Base-by-base conservation (phyloP, 2,113 vertebrate species). In the Lepus timidus region DNA sequence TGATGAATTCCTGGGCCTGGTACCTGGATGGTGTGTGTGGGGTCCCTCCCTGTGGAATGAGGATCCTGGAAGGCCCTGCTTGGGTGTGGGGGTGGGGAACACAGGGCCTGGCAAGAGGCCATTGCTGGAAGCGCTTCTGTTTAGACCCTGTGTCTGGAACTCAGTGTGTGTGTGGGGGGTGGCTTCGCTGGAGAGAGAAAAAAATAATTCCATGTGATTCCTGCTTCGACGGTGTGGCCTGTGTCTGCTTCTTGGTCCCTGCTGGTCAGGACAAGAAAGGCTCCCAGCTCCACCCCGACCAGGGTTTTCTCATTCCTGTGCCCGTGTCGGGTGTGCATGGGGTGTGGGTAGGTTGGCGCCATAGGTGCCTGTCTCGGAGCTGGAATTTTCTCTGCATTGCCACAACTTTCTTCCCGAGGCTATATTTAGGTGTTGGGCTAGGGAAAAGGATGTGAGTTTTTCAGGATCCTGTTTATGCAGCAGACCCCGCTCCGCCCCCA, bases 391-490 rank as follows among this genome's bases (percentile, higher is more conserved):
- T 93, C 80, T 92, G 4, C 25, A 36, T 49, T 3, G 33, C 87
- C 76, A 88, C 84, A 79, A 39, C 97, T 96, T 14, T 27, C 51
- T 91, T n/a, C 71, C 95, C 58, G 67, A 14, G 52, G 92, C 97
- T 98, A 98, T 98, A 98, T 98, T 98, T 98, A 98, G 98, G 80
- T 92, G 31, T 93, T 94, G 95, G 94, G 98, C 95, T 91, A 33
- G 49, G 88, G 73, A 95, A 97, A 98, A 98, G 96, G 98, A 97
- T 95, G 95, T 97, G 97, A 97, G 96, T 97, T 96, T 97, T 97
- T 96, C 97, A 98, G 98, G 97, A 98, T 98, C 98, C 98, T 98
- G 98, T 98, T 98, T 98, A 97, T 98, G 92, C 88, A 78, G 65
- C 61, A 62, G 78, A 93, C 68, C 95, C 86, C 44, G 67, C 91